Percentiles rank a stretch among this genome's conserved stretches.
phyloP scores from a whole-genome alignment of 2,888 invertebrate species.

The Nemoura dubitans region DNA sequence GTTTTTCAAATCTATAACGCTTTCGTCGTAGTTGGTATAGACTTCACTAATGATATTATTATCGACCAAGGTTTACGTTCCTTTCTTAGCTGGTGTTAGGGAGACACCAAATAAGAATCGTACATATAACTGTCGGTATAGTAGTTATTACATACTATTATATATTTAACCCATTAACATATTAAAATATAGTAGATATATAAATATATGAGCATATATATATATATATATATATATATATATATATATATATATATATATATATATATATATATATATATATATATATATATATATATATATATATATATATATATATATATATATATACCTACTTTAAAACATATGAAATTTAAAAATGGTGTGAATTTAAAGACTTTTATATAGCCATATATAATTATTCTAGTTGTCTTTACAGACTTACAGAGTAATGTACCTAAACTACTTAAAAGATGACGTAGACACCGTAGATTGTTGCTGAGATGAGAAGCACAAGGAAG shows the following conservation, averaged over 20 bases:
- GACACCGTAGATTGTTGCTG: not conserved
- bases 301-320: not conserved
- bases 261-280: not conserved
- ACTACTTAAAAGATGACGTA: not conserved
- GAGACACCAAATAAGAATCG: not conserved
- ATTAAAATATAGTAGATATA: not conserved
- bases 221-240: not conserved
- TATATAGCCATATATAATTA: not conserved
- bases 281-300: not conserved
- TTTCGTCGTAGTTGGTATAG: not conserved
- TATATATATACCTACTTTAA: not conserved
- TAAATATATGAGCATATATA: no score
- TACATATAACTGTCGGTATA: not conserved
- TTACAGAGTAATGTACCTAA: slow-evolving; percentile 38
- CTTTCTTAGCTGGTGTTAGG: not conserved
- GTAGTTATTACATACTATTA: not conserved
- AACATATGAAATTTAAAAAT: not conserved
- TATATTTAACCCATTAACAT: not conserved
- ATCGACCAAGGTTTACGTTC: not conserved
- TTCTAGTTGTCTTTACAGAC: not conserved
- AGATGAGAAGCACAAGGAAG: not conserved
- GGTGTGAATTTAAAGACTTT: slow-evolving; percentile 9
- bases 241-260: not conserved
- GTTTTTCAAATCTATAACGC: slow-evolving; percentile 26
- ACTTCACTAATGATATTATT: not conserved